These are phyloP conservation scores for Oplegnathus fasciatus DNA, from an alignment of 2,113 vertebrate genomes.

Conservation along the genomic window DNA sequence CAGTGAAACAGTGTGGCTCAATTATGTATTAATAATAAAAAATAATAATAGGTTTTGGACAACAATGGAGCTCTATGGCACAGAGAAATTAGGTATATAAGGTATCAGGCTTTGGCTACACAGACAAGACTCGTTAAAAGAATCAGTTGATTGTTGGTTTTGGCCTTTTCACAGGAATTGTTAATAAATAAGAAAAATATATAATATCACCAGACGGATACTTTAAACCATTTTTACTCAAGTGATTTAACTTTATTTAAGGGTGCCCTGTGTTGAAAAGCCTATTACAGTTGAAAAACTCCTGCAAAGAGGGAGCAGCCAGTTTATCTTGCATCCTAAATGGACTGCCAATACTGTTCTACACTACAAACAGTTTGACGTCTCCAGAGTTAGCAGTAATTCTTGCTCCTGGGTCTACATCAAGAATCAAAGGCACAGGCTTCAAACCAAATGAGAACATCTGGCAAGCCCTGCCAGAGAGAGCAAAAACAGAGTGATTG, in stretches of 20 bases:
- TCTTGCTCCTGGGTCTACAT: slow-evolving; percentile 44
- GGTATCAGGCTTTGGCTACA: not conserved
- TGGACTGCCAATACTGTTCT: slow-evolving; percentile 47
- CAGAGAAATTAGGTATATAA: not conserved
- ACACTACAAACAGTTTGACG: slow-evolving; percentile 54
- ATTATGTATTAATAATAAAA: not conserved
- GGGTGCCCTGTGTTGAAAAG: not conserved
- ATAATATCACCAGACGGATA: not conserved
- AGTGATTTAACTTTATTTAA: not conserved
- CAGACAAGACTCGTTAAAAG: not conserved
- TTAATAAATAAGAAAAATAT: not conserved
- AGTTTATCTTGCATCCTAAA: slow-evolving; percentile 46
- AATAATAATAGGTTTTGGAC: not conserved
- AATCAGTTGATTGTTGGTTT: not conserved
- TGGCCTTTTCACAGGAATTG: not conserved
- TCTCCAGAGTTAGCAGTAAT: slow-evolving; percentile 48
- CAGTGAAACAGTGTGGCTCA: not conserved
- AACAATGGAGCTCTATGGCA: slow-evolving; percentile 2
- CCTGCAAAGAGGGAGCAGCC: slow-evolving; percentile 7
- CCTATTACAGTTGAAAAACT: not conserved
- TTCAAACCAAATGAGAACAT: slow-evolving; percentile 36
- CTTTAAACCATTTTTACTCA: not conserved
- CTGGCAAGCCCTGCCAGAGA: slow-evolving; percentile 9
- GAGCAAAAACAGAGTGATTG: slow-evolving; percentile 38
- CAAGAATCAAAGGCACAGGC: slow-evolving; percentile 49